A percentile compares a stretch with the other conserved stretches of the same genome.
Conservation (phyloP, 2,797 vertebrate species). For the Cyclopterus lumpus region DNA sequence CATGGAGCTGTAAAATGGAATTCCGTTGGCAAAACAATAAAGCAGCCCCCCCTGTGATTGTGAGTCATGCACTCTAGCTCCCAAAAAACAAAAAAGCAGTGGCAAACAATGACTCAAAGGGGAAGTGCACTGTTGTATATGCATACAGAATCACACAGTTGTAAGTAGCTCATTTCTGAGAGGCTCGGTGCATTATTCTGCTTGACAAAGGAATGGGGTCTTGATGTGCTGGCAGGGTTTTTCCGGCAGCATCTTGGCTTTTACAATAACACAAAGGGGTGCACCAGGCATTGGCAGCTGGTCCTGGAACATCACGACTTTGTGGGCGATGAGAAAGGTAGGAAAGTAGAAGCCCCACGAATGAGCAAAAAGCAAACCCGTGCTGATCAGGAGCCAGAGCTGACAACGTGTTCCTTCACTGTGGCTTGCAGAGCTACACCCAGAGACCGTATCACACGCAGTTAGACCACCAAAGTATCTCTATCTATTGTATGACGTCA, state of each 20-base stretch:
- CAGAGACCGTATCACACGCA: background rate
- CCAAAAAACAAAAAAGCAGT: slow-evolving; percentile 19
- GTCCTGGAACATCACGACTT: slow-evolving; percentile 37
- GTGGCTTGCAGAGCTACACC: slow-evolving; percentile 10
- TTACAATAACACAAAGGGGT: slow-evolving; percentile 13
- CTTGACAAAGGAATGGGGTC: background rate
- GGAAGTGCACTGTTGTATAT: slow-evolving; percentile 24
- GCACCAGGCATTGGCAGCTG: slow-evolving; percentile 8
- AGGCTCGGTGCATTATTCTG: slow-evolving; percentile 4
- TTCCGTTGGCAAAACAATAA: slow-evolving; percentile 71
- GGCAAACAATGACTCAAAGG: slow-evolving; percentile 44
- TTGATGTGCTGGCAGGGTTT: slow-evolving; percentile 1
- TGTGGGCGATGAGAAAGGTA: slow-evolving; percentile 23
- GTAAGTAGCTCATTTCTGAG: slow-evolving; percentile 19
- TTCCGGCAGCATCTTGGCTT: slow-evolving; percentile 2
- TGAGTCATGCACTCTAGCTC: slow-evolving; percentile 44
- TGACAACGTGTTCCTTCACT: slow-evolving; percentile 33
- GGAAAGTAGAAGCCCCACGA: background rate
- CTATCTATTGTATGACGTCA: background rate
- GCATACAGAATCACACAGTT: slow-evolving; percentile 22
- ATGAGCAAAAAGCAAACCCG: slow-evolving; percentile 26
- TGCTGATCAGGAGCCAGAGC: slow-evolving; percentile 27
- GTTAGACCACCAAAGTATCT: background rate
- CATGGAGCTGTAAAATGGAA: slow-evolving; percentile 61
- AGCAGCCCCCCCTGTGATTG: slow-evolving; percentile 32